Evolutionary conservation across 2,888 invertebrate genomes (phyloP).

Genomic region (Hypolimnas misippus): DNA sequence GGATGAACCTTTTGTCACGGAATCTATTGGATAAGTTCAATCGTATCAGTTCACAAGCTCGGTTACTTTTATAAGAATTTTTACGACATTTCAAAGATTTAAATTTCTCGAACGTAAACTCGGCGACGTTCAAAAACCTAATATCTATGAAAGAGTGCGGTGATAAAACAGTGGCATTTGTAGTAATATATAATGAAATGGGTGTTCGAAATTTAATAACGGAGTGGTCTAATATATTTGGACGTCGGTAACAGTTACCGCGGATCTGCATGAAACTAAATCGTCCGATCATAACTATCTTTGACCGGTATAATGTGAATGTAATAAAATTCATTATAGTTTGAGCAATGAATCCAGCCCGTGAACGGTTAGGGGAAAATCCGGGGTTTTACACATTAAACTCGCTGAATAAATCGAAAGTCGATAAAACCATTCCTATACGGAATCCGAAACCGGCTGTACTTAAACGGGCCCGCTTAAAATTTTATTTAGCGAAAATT

Average conservation of each 20-base stretch:
- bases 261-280: constrained; percentile 51
- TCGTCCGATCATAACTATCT: constrained; percentile 55
- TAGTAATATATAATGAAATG: constrained; percentile 41
- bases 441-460: constrained; percentile 54
- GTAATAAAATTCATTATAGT: constrained; percentile 72
- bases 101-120: constrained; percentile 36
- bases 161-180: constrained; percentile 38
- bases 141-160: constrained; percentile 39
- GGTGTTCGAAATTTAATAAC: constrained; percentile 42
- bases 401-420: constrained; percentile 70
- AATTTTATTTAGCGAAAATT: constrained; percentile 49
- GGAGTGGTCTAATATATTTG: constrained; percentile 39
- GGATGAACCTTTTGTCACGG: constrained; percentile 24
- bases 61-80: constrained; percentile 39
- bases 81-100: constrained; percentile 36
- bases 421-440: constrained; percentile 67
- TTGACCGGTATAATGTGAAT: constrained; percentile 55
- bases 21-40: constrained; percentile 22
- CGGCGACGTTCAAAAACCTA: constrained; percentile 37
- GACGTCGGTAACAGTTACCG: constrained; percentile 39
- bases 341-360: constrained; percentile 57
- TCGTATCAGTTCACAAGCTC: constrained; percentile 25
- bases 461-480: constrained; percentile 56
- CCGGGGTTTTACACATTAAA: constrained; percentile 68
- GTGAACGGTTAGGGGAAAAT: constrained; percentile 60